Conservation (phyloP, 2,888 invertebrate genomes). For the Apotomis turbidana region DNA sequence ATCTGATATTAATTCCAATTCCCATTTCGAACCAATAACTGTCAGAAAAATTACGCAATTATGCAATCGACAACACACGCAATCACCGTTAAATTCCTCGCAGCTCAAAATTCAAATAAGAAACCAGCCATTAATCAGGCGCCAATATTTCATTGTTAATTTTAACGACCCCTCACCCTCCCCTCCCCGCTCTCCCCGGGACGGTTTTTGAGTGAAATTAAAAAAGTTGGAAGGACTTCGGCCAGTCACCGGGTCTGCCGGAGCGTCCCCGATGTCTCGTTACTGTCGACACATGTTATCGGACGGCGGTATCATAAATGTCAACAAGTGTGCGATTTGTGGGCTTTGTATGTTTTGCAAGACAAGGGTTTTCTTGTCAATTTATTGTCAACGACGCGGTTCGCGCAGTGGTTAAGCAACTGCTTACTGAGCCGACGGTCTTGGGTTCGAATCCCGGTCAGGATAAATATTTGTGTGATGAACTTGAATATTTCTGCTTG, state of each 20-base stretch:
- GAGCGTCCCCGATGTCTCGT: slow-evolving; percentile 17
- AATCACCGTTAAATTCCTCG: too few species aligned
- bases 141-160: slow-evolving; percentile 71
- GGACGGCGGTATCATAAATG: not conserved
- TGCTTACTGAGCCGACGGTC: too few species aligned
- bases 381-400: not conserved
- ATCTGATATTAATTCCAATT: too few species aligned
- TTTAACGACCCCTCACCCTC: slow-evolving; percentile 54
- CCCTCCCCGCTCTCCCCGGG: slow-evolving; percentile 44
- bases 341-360: not conserved
- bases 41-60: not conserved
- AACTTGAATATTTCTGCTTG: too few species aligned
- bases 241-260: slow-evolving; percentile 9
- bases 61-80: not conserved
- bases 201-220: slow-evolving; percentile 69
- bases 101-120: slow-evolving; percentile 48
- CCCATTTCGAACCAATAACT: too few species aligned
- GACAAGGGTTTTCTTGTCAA: not conserved
- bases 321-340: not conserved
- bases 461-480: too few species aligned
- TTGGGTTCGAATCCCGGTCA: too few species aligned
- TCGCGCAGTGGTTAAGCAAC: too few species aligned
- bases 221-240: slow-evolving; percentile 64
- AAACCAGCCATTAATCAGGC: slow-evolving; percentile 62
- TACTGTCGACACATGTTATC: not conserved